Percentiles rank a stretch among this genome's conserved stretches.
These are phyloP conservation scores for Molothrus ater DNA, from an alignment of 2,797 vertebrate species.

Conservation along the genomic window DNA sequence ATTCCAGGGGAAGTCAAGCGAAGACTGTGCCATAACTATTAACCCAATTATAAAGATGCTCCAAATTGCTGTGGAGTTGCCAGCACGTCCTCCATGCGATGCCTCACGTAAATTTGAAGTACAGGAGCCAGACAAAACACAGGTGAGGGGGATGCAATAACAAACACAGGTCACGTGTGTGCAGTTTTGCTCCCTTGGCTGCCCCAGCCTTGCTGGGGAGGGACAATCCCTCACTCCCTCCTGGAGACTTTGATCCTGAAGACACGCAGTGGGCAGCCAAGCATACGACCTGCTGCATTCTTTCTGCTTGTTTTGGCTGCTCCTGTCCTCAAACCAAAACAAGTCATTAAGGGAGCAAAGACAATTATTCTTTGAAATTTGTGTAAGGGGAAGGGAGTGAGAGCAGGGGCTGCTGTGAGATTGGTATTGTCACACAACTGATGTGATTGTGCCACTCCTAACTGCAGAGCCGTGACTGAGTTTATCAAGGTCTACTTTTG, in stretches of 20 bases:
- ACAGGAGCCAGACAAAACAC: not conserved
- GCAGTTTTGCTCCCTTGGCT: not conserved
- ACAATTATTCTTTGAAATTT: not conserved
- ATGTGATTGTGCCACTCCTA: not conserved
- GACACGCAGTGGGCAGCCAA: not conserved
- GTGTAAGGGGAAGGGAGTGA: not conserved
- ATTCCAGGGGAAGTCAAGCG: constrained; percentile 58
- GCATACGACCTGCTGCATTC: not conserved
- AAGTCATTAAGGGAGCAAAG: not conserved
- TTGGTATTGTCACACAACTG: not conserved
- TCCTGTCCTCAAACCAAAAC: constrained; percentile 10
- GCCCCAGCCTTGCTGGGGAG: not conserved
- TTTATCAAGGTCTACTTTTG: constrained; percentile 47
- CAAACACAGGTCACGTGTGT: not conserved
- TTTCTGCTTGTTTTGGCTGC: not conserved
- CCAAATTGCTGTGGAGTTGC: not conserved
- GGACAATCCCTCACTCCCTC: not conserved
- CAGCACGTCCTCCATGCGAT: not conserved
- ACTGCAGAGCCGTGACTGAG: not conserved
- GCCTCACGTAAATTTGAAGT: accelerated
- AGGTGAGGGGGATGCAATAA: not conserved
- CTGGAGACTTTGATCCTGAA: not conserved
- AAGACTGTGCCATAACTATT: constrained; percentile 24
- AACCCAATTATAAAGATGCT: constrained; percentile 20
- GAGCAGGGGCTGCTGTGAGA: not conserved